A percentile compares a stretch with the other conserved stretches of the same genome.
These are phyloP conservation scores for Merops nubicus DNA, from an alignment of 2,113 vertebrate genomes.

Conservation along the genomic window DNA sequence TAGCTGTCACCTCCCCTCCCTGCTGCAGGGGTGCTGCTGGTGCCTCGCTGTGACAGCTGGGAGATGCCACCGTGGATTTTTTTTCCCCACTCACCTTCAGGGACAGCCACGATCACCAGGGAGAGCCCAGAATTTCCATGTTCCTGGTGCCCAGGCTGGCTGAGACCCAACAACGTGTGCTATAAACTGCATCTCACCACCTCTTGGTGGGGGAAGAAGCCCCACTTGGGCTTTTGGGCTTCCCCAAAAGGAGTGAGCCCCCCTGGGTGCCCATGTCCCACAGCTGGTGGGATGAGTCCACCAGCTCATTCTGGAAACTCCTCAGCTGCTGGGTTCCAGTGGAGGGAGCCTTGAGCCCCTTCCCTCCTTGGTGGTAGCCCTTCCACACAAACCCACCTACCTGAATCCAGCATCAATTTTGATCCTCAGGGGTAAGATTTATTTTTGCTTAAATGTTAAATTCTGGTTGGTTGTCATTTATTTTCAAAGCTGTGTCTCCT, in stretches of 20 bases:
- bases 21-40: neutral
- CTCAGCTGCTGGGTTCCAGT: neutral
- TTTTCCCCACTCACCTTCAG: neutral
- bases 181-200: neutral
- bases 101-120: neutral
- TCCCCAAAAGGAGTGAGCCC: no score
- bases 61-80: neutral
- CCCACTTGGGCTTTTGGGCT: no score
- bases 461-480: neutral
- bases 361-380: neutral
- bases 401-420: no score
- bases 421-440: fast-evolving
- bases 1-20: neutral
- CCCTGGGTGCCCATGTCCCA: neutral
- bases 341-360: neutral
- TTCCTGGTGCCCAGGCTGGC: neutral
- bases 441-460: neutral
- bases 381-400: neutral
- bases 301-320: neutral
- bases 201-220: no score
- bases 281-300: no score
- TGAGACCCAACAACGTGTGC: neutral
- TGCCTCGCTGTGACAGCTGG: neutral
- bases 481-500: neutral
- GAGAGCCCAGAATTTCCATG: neutral